Conservation (phyloP, 2,797 vertebrate species). For the Mycteria americana region DNA sequence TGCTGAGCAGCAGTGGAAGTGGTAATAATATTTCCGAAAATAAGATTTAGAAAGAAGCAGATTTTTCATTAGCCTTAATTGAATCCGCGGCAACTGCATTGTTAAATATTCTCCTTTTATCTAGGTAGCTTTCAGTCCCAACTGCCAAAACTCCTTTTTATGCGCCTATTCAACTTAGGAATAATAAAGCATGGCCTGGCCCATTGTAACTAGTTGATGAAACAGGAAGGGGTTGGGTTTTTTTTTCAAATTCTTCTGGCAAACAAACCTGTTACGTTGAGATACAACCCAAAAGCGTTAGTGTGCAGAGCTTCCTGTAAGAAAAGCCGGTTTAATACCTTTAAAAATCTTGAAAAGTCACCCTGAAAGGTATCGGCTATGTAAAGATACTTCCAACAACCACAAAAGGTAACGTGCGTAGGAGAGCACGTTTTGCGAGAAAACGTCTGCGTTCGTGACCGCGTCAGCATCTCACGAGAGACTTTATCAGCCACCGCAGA, state of each 20-base stretch:
- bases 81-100: neutral
- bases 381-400: neutral
- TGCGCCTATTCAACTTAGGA: neutral
- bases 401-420: neutral
- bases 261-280: neutral
- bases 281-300: neutral
- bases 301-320: neutral
- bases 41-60: neutral
- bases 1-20: neutral
- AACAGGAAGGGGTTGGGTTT: neutral
- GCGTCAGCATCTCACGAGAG: neutral
- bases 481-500: fast-evolving
- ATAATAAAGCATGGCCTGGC: neutral
- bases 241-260: neutral
- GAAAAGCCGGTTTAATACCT: neutral
- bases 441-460: fast-evolving
- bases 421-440: neutral
- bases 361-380: neutral
- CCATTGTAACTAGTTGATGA: neutral
- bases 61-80: neutral
- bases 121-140: neutral
- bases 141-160: neutral
- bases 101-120: neutral
- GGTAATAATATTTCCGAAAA: neutral
- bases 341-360: neutral